These are phyloP conservation scores for Ramphastos sulfuratus DNA, from an alignment of 2,113 vertebrate genomes.

Conservation along the genomic window DNA sequence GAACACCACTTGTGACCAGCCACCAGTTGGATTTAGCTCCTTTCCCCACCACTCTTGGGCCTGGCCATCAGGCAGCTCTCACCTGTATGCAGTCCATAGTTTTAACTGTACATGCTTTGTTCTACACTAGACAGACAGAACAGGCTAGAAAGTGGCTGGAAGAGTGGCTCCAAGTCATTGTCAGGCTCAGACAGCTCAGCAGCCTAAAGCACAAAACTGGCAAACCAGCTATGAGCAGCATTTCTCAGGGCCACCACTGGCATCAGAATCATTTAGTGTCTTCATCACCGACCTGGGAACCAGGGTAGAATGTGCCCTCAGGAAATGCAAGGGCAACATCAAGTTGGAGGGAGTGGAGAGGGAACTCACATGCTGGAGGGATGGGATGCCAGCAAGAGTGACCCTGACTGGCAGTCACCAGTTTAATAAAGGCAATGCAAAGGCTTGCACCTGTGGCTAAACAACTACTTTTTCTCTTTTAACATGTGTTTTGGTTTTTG, in stretches of 20 bases:
- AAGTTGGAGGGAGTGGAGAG: background rate
- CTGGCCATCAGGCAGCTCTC: too few relatives aligned
- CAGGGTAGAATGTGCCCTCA: background rate
- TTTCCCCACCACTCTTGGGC: too few relatives aligned
- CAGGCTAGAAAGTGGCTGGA: background rate
- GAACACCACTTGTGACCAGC: too few relatives aligned
- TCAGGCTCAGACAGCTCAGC: background rate
- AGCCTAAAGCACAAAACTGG: background rate
- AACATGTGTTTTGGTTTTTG: too few relatives aligned
- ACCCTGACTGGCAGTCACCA: background rate
- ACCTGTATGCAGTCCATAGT: too few relatives aligned
- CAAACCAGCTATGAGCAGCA: accelerated
- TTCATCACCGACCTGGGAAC: background rate
- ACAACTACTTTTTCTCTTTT: background rate
- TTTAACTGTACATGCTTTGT: background rate
- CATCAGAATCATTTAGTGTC: background rate
- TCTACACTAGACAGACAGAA: background rate
- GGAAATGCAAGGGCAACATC: accelerated
- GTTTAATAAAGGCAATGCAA: background rate
- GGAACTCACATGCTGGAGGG: background rate
- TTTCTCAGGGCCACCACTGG: background rate
- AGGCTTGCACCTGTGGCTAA: background rate
- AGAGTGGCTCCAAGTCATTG: background rate
- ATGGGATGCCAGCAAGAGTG: background rate
- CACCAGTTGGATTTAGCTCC: too few relatives aligned